Conservation (phyloP, 2,797 vertebrate genomes). For the Spinus pinus region DNA sequence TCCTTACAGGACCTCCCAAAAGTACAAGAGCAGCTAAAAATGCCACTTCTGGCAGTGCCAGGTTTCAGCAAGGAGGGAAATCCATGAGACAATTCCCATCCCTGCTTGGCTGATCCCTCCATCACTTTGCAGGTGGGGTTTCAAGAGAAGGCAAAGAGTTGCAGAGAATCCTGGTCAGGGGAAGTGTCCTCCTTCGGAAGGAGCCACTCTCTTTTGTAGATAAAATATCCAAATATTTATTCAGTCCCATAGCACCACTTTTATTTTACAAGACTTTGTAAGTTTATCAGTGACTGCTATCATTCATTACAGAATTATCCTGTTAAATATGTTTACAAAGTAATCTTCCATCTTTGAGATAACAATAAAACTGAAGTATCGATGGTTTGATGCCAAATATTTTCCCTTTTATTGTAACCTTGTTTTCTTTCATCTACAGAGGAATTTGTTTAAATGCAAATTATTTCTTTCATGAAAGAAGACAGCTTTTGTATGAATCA, state of each 20-base stretch:
- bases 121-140: not conserved
- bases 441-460: constrained; percentile 22
- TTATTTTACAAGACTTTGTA: not conserved
- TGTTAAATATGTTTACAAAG: not conserved
- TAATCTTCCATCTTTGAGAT: constrained; percentile 13
- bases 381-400: not conserved
- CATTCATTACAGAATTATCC: not conserved
- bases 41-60: not conserved
- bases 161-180: not conserved
- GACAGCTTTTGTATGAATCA: not conserved
- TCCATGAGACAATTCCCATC: not conserved
- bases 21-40: not conserved
- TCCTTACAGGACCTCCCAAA: not conserved
- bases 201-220: not conserved
- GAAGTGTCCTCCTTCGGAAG: not conserved
- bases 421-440: constrained; percentile 12
- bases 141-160: not conserved
- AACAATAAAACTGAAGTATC: not conserved
- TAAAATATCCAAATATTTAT: not conserved
- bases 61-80: not conserved
- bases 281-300: not conserved
- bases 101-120: not conserved
- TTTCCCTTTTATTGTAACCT: not conserved
- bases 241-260: not conserved
- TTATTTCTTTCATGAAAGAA: not conserved